These are phyloP conservation scores for Ectropis grisescens DNA, from an alignment of 1,140 invertebrate species.

Conservation along the genomic window DNA sequence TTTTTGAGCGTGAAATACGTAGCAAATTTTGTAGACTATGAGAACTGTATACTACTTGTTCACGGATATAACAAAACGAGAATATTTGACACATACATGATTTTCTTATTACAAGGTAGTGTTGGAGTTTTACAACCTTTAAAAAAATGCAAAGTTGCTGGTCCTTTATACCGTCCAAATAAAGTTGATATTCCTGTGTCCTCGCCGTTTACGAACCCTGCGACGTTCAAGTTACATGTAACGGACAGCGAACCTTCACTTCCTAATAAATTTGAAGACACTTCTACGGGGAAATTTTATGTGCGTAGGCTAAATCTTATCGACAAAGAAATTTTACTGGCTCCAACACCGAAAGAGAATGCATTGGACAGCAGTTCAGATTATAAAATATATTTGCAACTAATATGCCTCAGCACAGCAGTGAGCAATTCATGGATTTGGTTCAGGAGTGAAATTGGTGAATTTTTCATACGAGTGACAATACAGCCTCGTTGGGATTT, in stretches of 20 bases:
- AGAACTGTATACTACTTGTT: slow-evolving; percentile 40
- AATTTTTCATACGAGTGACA: slow-evolving; percentile 51
- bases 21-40: slow-evolving; percentile 42
- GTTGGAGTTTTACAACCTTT: slow-evolving; percentile 31
- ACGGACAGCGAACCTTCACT: slow-evolving; percentile 46
- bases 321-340: slow-evolving; percentile 42
- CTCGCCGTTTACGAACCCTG: slow-evolving; percentile 32
- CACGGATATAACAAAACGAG: slow-evolving; percentile 56
- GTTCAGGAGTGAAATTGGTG: slow-evolving; percentile 43
- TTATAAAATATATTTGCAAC: slow-evolving; percentile 43
- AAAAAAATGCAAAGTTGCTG: slow-evolving; percentile 47
- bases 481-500: slow-evolving; percentile 48
- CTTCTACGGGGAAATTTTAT: slow-evolving; percentile 26
- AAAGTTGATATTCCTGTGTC: slow-evolving; percentile 42
- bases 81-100: slow-evolving; percentile 54
- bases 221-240: slow-evolving; percentile 27
- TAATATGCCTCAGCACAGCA: slow-evolving; percentile 46
- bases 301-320: slow-evolving; percentile 38
- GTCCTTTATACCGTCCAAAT: slow-evolving; percentile 44
- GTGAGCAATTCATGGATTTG: slow-evolving; percentile 47
- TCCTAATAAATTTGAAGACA: slow-evolving; percentile 31
- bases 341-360: slow-evolving; percentile 34
- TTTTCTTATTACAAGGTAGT: slow-evolving; percentile 36
- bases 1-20: slow-evolving; percentile 42
- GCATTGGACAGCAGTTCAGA: slow-evolving; percentile 35